These are phyloP conservation scores for Cryptoprocta ferox DNA, from an alignment of 2,797 vertebrate genomes.

Conservation along the genomic window DNA sequence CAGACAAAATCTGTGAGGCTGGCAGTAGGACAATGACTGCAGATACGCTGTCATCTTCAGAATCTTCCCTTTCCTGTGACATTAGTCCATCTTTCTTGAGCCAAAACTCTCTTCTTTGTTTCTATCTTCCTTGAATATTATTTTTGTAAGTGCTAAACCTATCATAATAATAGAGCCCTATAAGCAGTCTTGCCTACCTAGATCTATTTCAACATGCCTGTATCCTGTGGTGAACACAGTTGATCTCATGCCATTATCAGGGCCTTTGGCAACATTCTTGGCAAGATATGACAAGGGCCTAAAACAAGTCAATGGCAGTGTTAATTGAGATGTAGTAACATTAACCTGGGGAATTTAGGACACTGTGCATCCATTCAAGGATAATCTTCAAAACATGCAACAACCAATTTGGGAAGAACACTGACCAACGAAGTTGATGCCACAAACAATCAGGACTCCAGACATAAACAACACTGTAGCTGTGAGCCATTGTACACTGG, in stretches of 20 bases:
- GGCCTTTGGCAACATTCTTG: neutral
- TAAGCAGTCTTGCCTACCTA: neutral
- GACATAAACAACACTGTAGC: neutral
- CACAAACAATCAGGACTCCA: neutral
- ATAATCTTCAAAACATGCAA: conserved; percentile 2
- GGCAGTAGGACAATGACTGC: too few species aligned
- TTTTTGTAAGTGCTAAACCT: neutral
- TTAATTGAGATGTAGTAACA: neutral
- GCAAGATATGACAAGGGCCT: neutral
- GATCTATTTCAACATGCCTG: neutral
- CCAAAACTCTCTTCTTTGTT: neutral
- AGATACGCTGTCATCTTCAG: neutral
- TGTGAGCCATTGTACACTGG: neutral
- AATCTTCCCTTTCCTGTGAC: neutral
- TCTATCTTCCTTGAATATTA: neutral
- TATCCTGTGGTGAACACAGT: neutral
- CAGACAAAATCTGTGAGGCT: neutral
- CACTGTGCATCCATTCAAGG: neutral
- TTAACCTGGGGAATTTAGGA: neutral
- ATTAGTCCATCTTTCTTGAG: neutral
- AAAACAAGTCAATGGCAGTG: neutral
- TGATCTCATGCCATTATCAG: neutral
- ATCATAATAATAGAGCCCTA: neutral
- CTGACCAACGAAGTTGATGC: neutral
- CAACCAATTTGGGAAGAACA: neutral